phyloP scores from a whole-genome alignment of 2,113 vertebrate species.

The Strix aluco region DNA sequence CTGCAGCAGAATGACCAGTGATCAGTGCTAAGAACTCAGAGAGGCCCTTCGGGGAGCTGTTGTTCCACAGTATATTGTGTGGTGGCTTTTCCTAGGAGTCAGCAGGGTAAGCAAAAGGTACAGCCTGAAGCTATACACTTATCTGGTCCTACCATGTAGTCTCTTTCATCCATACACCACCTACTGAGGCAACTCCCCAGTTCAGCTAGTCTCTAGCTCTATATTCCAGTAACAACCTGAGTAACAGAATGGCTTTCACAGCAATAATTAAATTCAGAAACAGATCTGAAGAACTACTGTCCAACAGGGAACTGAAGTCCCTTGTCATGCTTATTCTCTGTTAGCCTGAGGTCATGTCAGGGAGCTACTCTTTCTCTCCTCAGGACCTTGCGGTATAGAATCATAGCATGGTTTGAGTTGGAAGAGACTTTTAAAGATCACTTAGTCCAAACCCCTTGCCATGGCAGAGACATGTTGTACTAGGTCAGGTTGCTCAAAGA shows the following conservation, averaged over 20 bases:
- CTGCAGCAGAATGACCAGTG: not conserved
- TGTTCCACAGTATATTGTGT: not conserved
- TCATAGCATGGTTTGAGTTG: not conserved
- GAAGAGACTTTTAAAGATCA: not conserved
- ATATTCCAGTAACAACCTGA: not conserved
- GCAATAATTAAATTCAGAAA: not conserved
- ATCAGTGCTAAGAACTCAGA: not conserved
- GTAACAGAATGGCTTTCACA: not conserved
- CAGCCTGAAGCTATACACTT: not conserved
- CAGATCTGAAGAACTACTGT: not conserved
- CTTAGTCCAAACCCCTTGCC: not conserved
- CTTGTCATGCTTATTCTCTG: not conserved
- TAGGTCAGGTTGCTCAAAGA: not conserved
- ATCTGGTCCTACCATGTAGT: not conserved
- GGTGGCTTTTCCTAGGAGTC: not conserved
- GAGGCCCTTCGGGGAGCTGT: not conserved
- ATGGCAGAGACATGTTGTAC: accelerated
- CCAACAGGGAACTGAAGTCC: not conserved
- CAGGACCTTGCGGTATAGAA: not conserved
- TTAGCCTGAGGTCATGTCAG: not conserved
- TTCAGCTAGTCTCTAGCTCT: not conserved
- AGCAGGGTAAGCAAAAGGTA: not conserved
- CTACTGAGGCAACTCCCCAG: not conserved
- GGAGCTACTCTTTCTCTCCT: not conserved
- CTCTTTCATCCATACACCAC: not conserved